Evolutionary conservation across 2,797 vertebrate species (phyloP).

Genomic region (Sandelia bainsii): DNA sequence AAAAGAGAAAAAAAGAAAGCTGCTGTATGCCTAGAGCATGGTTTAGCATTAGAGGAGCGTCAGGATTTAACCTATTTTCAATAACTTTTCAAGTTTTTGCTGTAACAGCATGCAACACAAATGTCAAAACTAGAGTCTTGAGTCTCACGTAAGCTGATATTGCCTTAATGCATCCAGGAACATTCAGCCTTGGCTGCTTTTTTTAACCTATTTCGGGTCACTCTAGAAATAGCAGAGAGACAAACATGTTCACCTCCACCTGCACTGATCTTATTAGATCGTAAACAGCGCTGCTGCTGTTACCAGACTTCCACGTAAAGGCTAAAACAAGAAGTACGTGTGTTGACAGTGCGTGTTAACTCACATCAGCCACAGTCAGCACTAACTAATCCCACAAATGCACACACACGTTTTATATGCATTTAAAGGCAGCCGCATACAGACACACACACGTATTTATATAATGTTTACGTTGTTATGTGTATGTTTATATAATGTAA

Average conservation of each 20-base stretch:
- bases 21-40: conserved; percentile 17
- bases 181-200: neutral
- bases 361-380: neutral
- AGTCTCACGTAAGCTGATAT: neutral
- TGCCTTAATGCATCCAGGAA: neutral
- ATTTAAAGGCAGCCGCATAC: neutral
- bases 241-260: conserved; percentile 18
- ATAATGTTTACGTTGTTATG: neutral
- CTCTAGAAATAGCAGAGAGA: conserved; percentile 17
- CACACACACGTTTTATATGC: neutral
- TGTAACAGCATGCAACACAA: neutral
- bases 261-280: conserved; percentile 19
- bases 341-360: conserved; percentile 9
- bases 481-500: neutral
- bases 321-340: conserved; percentile 9
- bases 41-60: conserved; percentile 36
- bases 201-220: neutral
- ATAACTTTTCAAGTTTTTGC: neutral
- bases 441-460: neutral
- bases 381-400: conserved; percentile 20
- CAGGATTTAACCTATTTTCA: conserved; percentile 33
- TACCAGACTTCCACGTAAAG: neutral
- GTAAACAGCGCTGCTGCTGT: conserved; percentile 9
- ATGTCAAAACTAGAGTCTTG: neutral
- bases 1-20: neutral